A percentile compares a stretch with the other conserved stretches of the same genome.
Evolutionary conservation across 2,888 invertebrate species (phyloP).

Genomic region (Eumerus sabulonum): DNA sequence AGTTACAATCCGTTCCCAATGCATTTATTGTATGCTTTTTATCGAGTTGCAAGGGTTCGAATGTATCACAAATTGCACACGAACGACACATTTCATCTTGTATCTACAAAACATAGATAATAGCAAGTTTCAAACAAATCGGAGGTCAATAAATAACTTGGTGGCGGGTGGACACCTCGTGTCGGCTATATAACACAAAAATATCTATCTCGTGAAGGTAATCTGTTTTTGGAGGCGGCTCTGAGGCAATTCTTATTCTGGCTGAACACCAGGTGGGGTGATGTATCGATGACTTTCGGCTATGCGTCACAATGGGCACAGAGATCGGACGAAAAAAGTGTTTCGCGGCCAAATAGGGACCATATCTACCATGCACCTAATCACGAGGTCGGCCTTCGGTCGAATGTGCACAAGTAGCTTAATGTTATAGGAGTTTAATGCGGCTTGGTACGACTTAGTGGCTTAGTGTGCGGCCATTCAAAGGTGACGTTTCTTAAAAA

Average conservation of each 20-base stretch:
- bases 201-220: slow-evolving; percentile 42
- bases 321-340: not conserved
- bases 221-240: slow-evolving; percentile 46
- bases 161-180: slow-evolving; percentile 24
- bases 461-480: slow-evolving; percentile 5
- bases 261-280: not conserved
- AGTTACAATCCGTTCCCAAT: too few relatives aligned
- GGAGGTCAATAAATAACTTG: slow-evolving; percentile 58
- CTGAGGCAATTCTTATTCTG: slow-evolving; percentile 3
- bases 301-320: slow-evolving; percentile 9
- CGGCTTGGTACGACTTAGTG: not conserved
- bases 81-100: too few relatives aligned
- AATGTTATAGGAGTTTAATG: too few relatives aligned
- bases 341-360: slow-evolving; percentile 37
- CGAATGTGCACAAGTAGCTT: not conserved
- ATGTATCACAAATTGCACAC: slow-evolving; percentile 53
- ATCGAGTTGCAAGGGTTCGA: slow-evolving; percentile 34
- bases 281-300: slow-evolving; percentile 8
- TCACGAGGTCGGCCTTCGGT: slow-evolving; percentile 37
- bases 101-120: slow-evolving; percentile 49
- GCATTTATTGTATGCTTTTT: slow-evolving; percentile 27
- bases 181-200: slow-evolving; percentile 9
- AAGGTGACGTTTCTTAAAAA: slow-evolving; percentile 46
- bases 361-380: slow-evolving; percentile 13
- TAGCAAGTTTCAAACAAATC: slow-evolving; percentile 41